phyloP scores from a whole-genome alignment of 2,888 invertebrate species.

The Tinea trinotella region DNA sequence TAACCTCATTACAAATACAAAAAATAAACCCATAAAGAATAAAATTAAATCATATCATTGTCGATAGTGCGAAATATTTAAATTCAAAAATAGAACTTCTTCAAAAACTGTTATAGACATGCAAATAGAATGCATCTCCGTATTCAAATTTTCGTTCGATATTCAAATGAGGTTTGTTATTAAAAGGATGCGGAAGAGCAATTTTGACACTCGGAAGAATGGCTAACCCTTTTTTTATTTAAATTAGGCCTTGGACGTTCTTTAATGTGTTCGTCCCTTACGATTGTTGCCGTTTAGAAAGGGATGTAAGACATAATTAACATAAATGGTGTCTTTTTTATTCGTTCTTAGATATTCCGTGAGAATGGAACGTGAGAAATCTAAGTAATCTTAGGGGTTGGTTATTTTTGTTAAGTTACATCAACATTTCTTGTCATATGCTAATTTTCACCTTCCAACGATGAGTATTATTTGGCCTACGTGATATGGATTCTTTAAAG shows the following conservation, averaged over 20 bases:
- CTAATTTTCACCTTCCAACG: conserved; percentile 32
- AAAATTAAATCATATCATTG: conserved; percentile 30
- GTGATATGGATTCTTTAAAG: no score
- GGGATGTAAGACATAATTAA: background rate
- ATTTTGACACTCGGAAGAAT: conserved; percentile 70
- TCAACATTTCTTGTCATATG: conserved; percentile 61
- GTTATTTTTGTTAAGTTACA: conserved; percentile 53
- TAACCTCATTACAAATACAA: conserved; percentile 61
- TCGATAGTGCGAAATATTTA: conserved; percentile 50
- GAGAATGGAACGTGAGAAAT: conserved; percentile 49
- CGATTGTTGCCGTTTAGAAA: background rate
- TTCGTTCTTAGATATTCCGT: conserved; percentile 54
- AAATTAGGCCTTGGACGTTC: conserved; percentile 40
- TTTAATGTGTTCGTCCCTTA: background rate
- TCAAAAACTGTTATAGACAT: conserved; percentile 46
- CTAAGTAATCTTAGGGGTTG: conserved; percentile 57
- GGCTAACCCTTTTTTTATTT: conserved; percentile 58
- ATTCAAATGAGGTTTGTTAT: conserved; percentile 56
- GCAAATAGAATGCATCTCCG: conserved; percentile 48
- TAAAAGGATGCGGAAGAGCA: conserved; percentile 59
- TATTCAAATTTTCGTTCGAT: conserved; percentile 46
- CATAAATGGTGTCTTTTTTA: conserved; percentile 28
- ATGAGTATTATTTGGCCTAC: background rate
- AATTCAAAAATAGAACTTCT: conserved; percentile 25
- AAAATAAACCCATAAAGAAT: background rate